Evolutionary conservation across 2,888 invertebrate species (phyloP).

Genomic region (Phalera bucephala): DNA sequence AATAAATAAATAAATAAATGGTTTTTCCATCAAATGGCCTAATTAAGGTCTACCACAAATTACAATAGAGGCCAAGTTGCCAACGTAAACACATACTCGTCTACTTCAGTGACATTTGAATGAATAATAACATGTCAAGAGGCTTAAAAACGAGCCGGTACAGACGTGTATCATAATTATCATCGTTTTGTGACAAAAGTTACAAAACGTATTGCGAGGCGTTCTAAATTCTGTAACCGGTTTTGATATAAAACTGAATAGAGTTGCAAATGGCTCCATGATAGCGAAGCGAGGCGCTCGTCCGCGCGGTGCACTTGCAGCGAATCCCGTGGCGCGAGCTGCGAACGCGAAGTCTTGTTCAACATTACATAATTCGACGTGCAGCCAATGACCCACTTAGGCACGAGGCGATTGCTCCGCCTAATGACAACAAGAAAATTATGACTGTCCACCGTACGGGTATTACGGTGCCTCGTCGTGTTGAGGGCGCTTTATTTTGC

Average conservation of each 20-base stretch:
- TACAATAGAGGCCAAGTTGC: not conserved
- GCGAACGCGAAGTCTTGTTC: conserved; percentile 21
- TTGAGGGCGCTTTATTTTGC: not conserved
- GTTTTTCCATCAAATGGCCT: not conserved
- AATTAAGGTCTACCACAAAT: not conserved
- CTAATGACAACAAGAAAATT: conserved; percentile 55
- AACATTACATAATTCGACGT: conserved; percentile 69
- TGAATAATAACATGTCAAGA: not conserved
- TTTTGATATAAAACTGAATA: conserved; percentile 26
- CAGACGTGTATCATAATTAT: no score
- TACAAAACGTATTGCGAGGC: conserved; percentile 21
- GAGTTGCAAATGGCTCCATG: conserved; percentile 32
- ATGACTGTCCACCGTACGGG: conserved; percentile 24
- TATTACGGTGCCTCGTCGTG: not conserved
- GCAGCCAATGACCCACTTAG: conserved; percentile 77
- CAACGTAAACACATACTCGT: not conserved
- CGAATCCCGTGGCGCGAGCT: conserved; percentile 28
- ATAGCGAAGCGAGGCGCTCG: conserved; percentile 17
- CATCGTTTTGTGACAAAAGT: conserved; percentile 11
- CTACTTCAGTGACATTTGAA: not conserved
- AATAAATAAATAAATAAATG: no score
- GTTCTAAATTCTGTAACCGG: conserved; percentile 29
- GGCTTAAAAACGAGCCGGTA: no score
- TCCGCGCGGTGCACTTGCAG: conserved; percentile 26
- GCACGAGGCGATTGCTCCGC: conserved; percentile 47